Evolutionary conservation across 2,888 invertebrate genomes (phyloP).

Genomic region (Orthosia incerta): DNA sequence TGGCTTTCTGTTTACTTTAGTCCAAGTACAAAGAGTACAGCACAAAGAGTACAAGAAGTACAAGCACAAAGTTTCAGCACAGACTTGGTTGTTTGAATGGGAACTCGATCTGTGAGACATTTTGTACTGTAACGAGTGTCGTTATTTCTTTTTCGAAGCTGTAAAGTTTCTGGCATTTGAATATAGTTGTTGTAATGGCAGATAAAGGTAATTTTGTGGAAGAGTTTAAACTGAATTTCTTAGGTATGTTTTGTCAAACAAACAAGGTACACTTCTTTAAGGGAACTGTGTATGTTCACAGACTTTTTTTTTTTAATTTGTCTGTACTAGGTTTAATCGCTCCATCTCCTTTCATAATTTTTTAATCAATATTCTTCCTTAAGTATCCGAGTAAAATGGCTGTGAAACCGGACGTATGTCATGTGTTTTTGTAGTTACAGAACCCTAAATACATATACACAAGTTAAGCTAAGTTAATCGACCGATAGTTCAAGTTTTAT

Average conservation of each 20-base stretch:
- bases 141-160: conserved; percentile 46
- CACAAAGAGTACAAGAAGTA: conserved; percentile 35
- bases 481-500: neutral
- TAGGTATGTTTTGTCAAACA: neutral
- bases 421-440: neutral
- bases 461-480: neutral
- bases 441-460: neutral
- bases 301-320: neutral
- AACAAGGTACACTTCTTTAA: neutral
- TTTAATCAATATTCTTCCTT: neutral
- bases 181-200: conserved; percentile 12
- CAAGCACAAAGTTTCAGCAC: conserved; percentile 56
- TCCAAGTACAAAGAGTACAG: conserved; percentile 42
- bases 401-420: no score
- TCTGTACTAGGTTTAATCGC: neutral
- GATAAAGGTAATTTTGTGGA: conserved; percentile 22
- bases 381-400: no score
- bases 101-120: conserved; percentile 55
- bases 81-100: conserved; percentile 56
- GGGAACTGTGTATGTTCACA: neutral
- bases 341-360: neutral
- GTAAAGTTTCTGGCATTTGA: conserved; percentile 38
- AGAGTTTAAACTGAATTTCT: conserved; percentile 8
- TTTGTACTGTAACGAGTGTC: conserved; percentile 40
- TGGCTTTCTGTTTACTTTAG: conserved; percentile 39